Percentiles rank a stretch among this genome's conserved stretches.
Evolutionary conservation across 1,140 invertebrate genomes (phyloP).

Genomic region (Drosophila sp.): DNA sequence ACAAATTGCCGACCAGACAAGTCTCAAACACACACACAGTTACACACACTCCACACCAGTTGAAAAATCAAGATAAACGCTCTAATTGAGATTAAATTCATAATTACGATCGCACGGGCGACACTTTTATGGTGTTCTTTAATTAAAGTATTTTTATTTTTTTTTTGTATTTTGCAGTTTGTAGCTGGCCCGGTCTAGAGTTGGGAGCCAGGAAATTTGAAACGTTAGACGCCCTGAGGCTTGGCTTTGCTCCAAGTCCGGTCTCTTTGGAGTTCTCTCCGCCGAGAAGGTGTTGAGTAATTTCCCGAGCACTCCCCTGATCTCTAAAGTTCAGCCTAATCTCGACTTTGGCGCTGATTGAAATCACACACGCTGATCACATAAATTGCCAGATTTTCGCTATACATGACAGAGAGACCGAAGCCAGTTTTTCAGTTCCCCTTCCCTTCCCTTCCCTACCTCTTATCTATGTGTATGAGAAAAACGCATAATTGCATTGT

Average conservation of each 20-base stretch:
- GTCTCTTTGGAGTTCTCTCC: conserved; percentile 31
- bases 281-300: conserved; percentile 74
- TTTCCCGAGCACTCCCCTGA: conserved; percentile 41
- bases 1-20: conserved; percentile 64
- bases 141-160: conserved; percentile 70
- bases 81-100: conserved; percentile 84
- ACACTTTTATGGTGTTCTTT: conserved; percentile 83
- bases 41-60: neutral
- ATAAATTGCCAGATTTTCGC: conserved; percentile 82
- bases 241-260: conserved; percentile 3
- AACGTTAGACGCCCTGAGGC: conserved; percentile 60
- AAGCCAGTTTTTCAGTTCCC: neutral
- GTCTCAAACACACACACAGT: conserved; percentile 29
- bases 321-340: neutral
- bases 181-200: neutral
- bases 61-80: conserved; percentile 80
- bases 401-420: conserved; percentile 66
- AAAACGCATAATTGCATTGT: conserved; percentile 82
- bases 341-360: conserved; percentile 64
- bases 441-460: neutral
- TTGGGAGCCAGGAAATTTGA: conserved; percentile 66
- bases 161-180: conserved; percentile 25
- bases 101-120: conserved; percentile 81
- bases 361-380: conserved; percentile 79
- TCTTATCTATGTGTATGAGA: neutral